Percentiles rank a stretch among this genome's conserved stretches.
Evolutionary conservation across 1,140 invertebrate genomes (phyloP).

Genomic region (Bactericera cockerelli): DNA sequence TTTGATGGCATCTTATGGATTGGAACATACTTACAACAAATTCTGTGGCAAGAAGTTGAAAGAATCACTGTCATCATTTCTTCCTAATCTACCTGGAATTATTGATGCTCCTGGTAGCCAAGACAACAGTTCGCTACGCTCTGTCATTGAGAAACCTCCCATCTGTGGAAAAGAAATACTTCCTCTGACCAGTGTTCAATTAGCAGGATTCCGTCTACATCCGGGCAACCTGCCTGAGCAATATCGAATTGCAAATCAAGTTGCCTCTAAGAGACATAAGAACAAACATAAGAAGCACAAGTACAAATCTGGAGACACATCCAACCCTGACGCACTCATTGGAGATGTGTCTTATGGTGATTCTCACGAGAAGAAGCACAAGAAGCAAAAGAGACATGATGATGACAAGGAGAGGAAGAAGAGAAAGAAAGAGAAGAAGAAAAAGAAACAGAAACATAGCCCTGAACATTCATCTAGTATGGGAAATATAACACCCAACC

Average conservation of each 20-base stretch:
- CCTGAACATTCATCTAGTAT: too few species aligned
- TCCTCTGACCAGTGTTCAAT: conserved; percentile 69
- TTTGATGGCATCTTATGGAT: conserved; percentile 87
- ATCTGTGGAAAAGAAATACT: conserved; percentile 88
- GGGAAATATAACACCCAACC: conserved; percentile 46
- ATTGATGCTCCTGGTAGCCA: conserved; percentile 73
- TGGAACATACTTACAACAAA: conserved; percentile 95
- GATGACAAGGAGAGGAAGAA: conserved; percentile 89
- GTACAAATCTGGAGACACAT: conserved; percentile 60
- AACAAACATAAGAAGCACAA: conserved; percentile 92
- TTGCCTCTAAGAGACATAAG: conserved; percentile 82
- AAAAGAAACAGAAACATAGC: conserved; percentile 84
- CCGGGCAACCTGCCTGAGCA: conserved; percentile 90
- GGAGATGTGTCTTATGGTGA: conserved; percentile 47
- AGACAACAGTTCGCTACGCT: conserved; percentile 72
- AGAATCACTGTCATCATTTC: conserved; percentile 84
- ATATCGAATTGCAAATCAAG: conserved; percentile 82
- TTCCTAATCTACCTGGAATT: conserved; percentile 86
- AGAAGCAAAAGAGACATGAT: conserved; percentile 85
- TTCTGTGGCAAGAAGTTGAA: conserved; percentile 96
- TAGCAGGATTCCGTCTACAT: conserved; percentile 88
- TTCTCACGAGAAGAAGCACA: conserved; percentile 87
- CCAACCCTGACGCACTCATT: conserved; percentile 22
- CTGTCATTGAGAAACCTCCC: conserved; percentile 92
- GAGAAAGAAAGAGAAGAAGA: conserved; percentile 87